Evolutionary conservation across 2,888 invertebrate species (phyloP), one percentile per base, ranked within the genome.

Genomic region (Drosophila nr. medialis): DNA sequence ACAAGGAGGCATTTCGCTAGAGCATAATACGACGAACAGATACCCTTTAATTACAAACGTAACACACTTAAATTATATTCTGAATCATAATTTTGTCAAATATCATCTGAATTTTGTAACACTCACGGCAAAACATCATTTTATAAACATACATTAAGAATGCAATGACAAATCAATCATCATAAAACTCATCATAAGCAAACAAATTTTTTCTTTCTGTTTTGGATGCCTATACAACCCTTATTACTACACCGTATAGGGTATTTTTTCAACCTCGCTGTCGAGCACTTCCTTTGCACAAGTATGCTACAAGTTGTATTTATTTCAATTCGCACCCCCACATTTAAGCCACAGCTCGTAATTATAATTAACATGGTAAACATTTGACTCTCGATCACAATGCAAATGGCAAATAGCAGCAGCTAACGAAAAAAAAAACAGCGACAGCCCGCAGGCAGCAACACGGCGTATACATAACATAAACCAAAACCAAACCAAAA

Each of bases 341-440:
- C 40, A 48, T 54, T 76, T 30, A 36, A 53, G 60, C 40, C 40
- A 38, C 53, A 61, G 65, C 63, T 62, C 24, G 71, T 72, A 79
- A 72, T 71, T 82, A 74, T 74, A 85, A 80, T 85, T 88, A 88
- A 80, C 83, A 83, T 69, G 67, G 80, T 60, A 80, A 77, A 69
- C 71, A 82, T 85, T 79, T 55, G 63, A 60, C 29, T 75, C 51
- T 63, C 66, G 67, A 77, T 71, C 71, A 71, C 62, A 80, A 61
- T 75, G 71, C 51, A 67, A 74, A 63, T 27, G 36, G 54, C 36
- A 36, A 36, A 38, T 18, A 34, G 34, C 21, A 32, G 15, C 10
- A 27, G 60, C 60, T 50, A 73, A 63, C 58, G 48, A 64, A 50
- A 45, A 8, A 40, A 45, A 51, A 59, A 40, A 50, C 18, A 4